Conservation (phyloP, 2,113 vertebrate genomes). For the Trinectes maculatus region DNA sequence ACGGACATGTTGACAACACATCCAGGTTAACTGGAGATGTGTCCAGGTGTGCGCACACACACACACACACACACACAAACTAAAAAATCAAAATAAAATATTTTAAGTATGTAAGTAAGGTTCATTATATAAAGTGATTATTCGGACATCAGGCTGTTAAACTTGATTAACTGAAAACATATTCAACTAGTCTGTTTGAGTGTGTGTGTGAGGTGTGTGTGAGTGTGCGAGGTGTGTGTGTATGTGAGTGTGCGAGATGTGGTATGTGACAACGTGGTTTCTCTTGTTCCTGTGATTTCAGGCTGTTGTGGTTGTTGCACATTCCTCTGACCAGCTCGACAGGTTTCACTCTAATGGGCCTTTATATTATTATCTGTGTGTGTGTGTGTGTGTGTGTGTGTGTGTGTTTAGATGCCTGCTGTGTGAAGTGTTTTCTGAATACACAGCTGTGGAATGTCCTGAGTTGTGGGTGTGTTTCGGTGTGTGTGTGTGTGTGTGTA, state of each 20-base stretch:
- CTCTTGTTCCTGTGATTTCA: conserved; percentile 42
- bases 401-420: conserved; percentile 7
- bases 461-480: conserved; percentile 38
- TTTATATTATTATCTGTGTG: conserved; percentile 34
- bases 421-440: conserved; percentile 14
- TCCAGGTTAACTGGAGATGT: too few species aligned
- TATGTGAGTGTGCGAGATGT: conserved; percentile 24
- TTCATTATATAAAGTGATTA: too few species aligned
- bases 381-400: conserved; percentile 36
- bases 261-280: conserved; percentile 46
- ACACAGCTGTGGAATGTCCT: conserved; percentile 30
- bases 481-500: conserved; percentile 5
- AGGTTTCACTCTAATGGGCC: conserved; percentile 59
- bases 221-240: conserved; percentile 4
- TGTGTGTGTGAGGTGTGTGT: too few species aligned
- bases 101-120: too few species aligned
- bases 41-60: too few species aligned
- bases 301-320: conserved; percentile 43
- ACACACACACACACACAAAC: too few species aligned
- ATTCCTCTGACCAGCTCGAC: conserved; percentile 64
- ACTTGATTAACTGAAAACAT: too few species aligned
- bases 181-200: too few species aligned
- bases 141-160: too few species aligned
- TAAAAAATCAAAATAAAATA: too few species aligned
- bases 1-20: too few species aligned